Conservation (phyloP, 2,888 invertebrate species). For the Perdita meconis region DNA sequence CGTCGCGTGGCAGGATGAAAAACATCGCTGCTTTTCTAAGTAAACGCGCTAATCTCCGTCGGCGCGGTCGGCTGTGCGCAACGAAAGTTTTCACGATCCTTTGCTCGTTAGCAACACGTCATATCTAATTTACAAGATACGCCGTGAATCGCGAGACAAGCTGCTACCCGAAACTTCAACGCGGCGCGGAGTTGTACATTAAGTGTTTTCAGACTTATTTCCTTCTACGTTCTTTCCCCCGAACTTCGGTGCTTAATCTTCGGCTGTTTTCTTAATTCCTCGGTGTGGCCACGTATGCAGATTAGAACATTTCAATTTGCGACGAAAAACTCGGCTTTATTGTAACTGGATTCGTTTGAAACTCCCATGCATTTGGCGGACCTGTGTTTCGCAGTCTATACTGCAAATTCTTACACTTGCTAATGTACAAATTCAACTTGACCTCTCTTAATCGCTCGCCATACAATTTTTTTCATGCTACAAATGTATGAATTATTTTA, state of each 20-base stretch:
- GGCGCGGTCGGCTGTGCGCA: not conserved
- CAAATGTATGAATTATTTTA: too few relatives aligned
- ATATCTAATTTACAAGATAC: conserved; percentile 56
- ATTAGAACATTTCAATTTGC: not conserved
- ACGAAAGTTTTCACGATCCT: conserved; percentile 52
- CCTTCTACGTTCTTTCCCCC: not conserved
- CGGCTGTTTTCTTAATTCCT: not conserved
- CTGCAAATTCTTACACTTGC: too few relatives aligned
- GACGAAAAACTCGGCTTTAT: not conserved
- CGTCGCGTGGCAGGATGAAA: conserved; percentile 17
- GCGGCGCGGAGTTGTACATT: conserved; percentile 26
- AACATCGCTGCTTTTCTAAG: conserved; percentile 28
- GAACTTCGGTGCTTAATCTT: not conserved
- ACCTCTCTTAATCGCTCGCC: too few relatives aligned
- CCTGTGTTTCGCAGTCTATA: too few relatives aligned
- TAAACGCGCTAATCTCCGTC: conserved; percentile 29
- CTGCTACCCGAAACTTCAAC: conserved; percentile 45
- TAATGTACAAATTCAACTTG: too few relatives aligned
- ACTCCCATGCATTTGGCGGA: too few relatives aligned
- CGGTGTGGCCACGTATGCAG: not conserved
- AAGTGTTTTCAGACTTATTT: conserved; percentile 23
- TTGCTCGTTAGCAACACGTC: conserved; percentile 49
- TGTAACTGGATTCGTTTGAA: not conserved
- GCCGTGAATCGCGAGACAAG: conserved; percentile 51
- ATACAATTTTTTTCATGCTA: too few relatives aligned